Base-by-base conservation (phyloP, 2,888 invertebrate species). In the Netelia virgata region DNA sequence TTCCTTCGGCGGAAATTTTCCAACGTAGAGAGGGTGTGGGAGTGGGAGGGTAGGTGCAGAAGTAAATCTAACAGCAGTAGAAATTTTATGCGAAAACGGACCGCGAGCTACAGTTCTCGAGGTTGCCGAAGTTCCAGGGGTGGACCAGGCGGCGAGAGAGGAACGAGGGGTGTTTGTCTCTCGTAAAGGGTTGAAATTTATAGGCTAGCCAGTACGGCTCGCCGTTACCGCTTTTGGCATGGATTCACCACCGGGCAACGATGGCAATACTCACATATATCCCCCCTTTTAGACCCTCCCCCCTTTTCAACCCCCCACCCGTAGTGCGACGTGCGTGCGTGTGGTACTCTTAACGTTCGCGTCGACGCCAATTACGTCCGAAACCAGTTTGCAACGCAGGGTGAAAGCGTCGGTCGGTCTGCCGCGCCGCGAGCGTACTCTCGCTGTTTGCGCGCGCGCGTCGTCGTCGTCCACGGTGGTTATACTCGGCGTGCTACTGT, bases 311-410 rank as follows among this genome's bases (percentile, higher is more conserved):
- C 73, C 41, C 6, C 41, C 72, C 53, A 63, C 74, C 59, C 63
- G 66, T 43, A 57, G 70, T 47, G 85, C 43, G 57, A 66, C 43
- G 84, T 84, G 69, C 57, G 18, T 72, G 75, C 76, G 76, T 68
- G 75, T 79, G 82, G 82, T 83, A 84, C 87, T 86, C 87, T 88
- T 88, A 89, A 89, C 87, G 86, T 84, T 86, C 87, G 87, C 88
- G 90, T 91, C 91, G 89, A 89, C 87, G 90, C 90, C 91, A 91
- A 91, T 91, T 91, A 91, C 89, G 88, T 89, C 83, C 84, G 85
- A 89, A 91, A 91, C 90, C 90, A 91, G 91, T 91, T 90, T 90
- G 68, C 79, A 47, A 73, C 84, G n/a, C 80, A 63, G 55, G 66
- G 72, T 61, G 68, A 80, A 76, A 84, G 80, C 84, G 84, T 80